Conservation (phyloP, 2,888 invertebrate genomes). For the Gerris lacustris region DNA sequence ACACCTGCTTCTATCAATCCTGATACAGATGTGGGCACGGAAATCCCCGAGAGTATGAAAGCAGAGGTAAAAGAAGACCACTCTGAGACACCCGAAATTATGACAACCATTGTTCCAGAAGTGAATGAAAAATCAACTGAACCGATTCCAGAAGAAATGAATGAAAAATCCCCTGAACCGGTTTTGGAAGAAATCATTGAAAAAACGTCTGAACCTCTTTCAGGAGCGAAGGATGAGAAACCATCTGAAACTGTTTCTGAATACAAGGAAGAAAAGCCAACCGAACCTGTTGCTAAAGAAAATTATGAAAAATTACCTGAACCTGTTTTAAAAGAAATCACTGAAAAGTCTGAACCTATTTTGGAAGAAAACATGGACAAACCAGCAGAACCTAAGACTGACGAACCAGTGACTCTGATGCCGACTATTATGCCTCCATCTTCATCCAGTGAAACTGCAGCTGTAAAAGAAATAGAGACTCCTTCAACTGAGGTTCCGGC, state of each 20-base stretch:
- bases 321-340: background rate
- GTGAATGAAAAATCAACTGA: background rate
- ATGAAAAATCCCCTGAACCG: background rate
- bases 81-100: background rate
- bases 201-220: background rate
- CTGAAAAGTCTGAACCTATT: background rate
- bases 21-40: slow-evolving; percentile 9
- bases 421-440: background rate
- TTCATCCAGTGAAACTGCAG: background rate
- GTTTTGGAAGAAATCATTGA: background rate
- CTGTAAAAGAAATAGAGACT: background rate
- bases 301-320: background rate
- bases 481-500: background rate
- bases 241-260: background rate
- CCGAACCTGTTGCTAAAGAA: background rate
- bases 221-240: background rate
- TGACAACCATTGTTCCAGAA: background rate
- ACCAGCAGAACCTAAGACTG: background rate
- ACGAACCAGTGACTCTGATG: background rate
- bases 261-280: background rate
- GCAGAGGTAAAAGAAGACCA: background rate
- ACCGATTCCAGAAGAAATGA: background rate
- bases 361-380: background rate
- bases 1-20: background rate
- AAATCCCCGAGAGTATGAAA: background rate